Conservation (phyloP, 2,797 vertebrate genomes). For the Scolopax rusticola region DNA sequence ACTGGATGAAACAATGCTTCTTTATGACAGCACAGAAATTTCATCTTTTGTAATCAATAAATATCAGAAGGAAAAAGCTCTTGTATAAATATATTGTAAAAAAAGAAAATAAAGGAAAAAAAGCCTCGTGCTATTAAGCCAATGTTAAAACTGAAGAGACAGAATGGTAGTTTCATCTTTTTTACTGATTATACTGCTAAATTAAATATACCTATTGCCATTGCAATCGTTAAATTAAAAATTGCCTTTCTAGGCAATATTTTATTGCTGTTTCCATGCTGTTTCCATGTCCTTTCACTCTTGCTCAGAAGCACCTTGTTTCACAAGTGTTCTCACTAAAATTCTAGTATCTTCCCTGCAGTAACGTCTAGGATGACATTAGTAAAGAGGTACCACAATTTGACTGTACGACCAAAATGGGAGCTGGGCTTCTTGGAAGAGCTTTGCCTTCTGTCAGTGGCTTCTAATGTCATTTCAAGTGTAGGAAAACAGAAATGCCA, state of each 20-base stretch:
- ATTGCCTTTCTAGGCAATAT: neutral
- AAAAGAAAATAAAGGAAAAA: neutral
- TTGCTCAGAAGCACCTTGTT: neutral
- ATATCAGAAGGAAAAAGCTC: neutral
- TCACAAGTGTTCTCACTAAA: neutral
- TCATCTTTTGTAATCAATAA: neutral
- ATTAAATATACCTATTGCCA: neutral
- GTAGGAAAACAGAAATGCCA: neutral
- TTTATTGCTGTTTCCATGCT: neutral
- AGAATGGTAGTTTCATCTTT: neutral
- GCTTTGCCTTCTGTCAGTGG: neutral
- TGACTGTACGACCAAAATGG: neutral
- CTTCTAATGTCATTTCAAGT: neutral
- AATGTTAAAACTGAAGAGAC: neutral
- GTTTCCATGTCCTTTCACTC: neutral
- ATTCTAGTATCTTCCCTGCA: neutral
- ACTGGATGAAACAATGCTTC: neutral
- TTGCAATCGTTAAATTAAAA: neutral
- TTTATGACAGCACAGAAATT: neutral
- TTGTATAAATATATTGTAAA: neutral
- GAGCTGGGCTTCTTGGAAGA: neutral
- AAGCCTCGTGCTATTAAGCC: neutral
- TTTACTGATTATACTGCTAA: neutral
- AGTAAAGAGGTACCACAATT: neutral
- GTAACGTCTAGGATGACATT: neutral